These are phyloP conservation scores for Nomada ruficornis DNA, from an alignment of 2,888 invertebrate genomes.

Conservation along the genomic window DNA sequence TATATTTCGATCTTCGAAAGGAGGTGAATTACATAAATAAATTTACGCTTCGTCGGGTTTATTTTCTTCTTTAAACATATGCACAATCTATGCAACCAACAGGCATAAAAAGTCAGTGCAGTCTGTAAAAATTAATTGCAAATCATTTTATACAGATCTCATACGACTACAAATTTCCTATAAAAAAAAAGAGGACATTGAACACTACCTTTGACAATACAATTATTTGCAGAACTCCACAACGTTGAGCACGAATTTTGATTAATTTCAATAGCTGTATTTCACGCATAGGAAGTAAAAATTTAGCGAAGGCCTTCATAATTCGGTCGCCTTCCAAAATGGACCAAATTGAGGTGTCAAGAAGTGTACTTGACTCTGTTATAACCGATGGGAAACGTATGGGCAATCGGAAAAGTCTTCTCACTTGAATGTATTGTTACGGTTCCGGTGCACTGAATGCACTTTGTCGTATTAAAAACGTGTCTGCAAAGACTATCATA, in stretches of 20 bases:
- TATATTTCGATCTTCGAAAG: not conserved
- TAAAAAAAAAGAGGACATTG: not conserved
- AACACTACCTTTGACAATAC: not conserved
- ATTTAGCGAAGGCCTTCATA: conserved; percentile 30
- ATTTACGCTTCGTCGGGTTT: not conserved
- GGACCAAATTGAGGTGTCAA: conserved; percentile 63
- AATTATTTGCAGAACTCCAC: not conserved
- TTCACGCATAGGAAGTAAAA: conserved; percentile 9
- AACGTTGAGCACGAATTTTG: conserved; percentile 19
- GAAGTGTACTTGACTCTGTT: conserved; percentile 25
- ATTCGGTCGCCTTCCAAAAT: conserved; percentile 43
- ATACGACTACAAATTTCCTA: not conserved
- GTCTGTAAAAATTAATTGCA: not conserved
- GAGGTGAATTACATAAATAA: not conserved
- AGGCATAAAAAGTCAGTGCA: not conserved
- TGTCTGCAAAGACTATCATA: too few species aligned
- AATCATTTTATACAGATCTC: not conserved
- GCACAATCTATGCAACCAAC: conserved; percentile 30
- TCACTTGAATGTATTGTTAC: not conserved
- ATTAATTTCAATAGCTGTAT: conserved; percentile 13
- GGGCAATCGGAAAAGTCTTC: conserved; percentile 15
- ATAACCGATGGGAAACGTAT: conserved; percentile 10
- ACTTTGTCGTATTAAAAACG: not conserved
- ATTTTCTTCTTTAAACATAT: conserved; percentile 3
- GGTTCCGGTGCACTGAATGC: not conserved